phyloP scores from a whole-genome alignment of 2,113 vertebrate genomes.

The Campylomormyrus numenius region DNA sequence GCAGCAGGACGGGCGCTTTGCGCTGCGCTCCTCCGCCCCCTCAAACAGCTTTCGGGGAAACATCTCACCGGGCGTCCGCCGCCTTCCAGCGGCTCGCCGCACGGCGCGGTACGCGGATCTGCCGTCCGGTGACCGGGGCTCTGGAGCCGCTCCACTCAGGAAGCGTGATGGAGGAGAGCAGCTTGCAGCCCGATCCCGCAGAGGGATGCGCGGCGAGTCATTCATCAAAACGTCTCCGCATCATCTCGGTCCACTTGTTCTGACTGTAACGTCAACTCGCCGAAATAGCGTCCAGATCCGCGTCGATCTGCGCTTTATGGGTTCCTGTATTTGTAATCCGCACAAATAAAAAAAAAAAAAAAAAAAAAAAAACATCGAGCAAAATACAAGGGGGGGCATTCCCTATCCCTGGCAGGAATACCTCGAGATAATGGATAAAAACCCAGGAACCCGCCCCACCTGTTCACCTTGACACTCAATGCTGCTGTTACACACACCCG shows the following conservation, averaged over 20 bases:
- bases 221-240: conserved; percentile 5
- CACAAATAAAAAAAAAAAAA: neutral
- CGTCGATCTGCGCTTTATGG: neutral
- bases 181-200: neutral
- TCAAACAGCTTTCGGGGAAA: neutral
- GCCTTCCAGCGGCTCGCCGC: neutral
- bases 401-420: neutral
- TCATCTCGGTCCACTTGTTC: neutral
- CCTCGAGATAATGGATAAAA: neutral
- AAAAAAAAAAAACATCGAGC: neutral
- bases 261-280: neutral
- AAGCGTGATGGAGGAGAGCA: neutral
- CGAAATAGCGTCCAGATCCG: neutral
- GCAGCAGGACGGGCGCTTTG: neutral
- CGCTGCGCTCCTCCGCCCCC: neutral
- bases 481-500: neutral
- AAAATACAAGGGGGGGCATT: neutral
- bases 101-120: neutral
- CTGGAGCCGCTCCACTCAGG: neutral
- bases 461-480: neutral
- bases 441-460: neutral
- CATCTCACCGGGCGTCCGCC: conserved; percentile 1
- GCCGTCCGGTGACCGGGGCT: neutral
- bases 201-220: neutral
- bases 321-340: neutral